Evolutionary conservation across 2,113 vertebrate genomes (phyloP).

Genomic region (Pithys albifrons): DNA sequence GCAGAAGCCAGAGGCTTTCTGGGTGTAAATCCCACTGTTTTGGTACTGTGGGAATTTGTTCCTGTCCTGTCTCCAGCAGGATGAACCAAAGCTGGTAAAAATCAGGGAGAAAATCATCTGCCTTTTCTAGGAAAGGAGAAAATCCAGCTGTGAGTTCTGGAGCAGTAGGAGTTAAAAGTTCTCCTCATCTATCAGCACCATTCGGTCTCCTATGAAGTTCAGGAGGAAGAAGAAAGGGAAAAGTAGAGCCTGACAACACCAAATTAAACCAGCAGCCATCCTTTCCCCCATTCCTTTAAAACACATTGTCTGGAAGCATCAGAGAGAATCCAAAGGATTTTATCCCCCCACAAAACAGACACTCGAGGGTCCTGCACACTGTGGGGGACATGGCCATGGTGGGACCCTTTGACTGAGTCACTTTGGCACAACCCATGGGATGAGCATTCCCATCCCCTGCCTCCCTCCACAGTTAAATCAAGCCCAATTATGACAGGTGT

Average conservation of each 20-base stretch:
- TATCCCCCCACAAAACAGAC: neutral
- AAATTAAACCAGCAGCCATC: neutral
- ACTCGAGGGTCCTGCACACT: rapidly evolving
- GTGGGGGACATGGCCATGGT: neutral
- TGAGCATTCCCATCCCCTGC: neutral
- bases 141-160: rapidly evolving
- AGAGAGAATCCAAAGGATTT: neutral
- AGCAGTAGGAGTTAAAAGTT: neutral
- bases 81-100: neutral
- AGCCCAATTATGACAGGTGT: slow-evolving; percentile 50
- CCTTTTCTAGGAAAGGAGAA: neutral
- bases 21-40: neutral
- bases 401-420: neutral
- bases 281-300: neutral
- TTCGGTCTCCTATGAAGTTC: neutral
- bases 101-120: neutral
- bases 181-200: neutral
- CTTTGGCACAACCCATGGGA: rapidly evolving
- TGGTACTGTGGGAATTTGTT: neutral
- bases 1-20: neutral
- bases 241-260: neutral
- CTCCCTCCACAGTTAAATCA: neutral
- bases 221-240: neutral
- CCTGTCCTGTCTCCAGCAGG: neutral
- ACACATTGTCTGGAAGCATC: neutral